Percentiles rank a stretch among this genome's conserved stretches.
These are phyloP conservation scores for Drosophila flavopinicola DNA, from an alignment of 2,888 invertebrate genomes.

Conservation along the genomic window DNA sequence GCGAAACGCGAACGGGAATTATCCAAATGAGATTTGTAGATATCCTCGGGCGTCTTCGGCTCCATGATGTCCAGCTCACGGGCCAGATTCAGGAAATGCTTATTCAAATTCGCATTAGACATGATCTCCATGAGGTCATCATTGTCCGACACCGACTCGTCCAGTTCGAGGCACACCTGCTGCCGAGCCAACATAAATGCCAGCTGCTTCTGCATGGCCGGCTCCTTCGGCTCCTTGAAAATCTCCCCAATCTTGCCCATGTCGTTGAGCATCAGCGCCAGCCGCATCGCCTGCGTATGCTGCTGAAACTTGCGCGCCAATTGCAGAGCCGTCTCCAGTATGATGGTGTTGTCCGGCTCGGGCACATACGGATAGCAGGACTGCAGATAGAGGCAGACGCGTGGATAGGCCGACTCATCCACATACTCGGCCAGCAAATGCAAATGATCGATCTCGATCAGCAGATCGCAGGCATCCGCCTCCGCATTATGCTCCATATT, in stretches of 20 bases:
- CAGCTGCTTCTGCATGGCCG: conserved; percentile 94
- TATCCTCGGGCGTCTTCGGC: conserved; percentile 99
- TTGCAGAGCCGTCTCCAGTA: conserved; percentile 92
- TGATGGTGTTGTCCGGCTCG: conserved; percentile 94
- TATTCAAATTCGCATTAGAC: conserved; percentile 96
- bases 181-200: conserved; percentile 98
- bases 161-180: conserved; percentile 93
- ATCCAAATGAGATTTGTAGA: conserved; percentile 99
- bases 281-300: conserved; percentile 94
- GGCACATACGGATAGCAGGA: conserved; percentile 98
- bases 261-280: conserved; percentile 96
- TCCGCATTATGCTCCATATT: conserved; percentile 99
- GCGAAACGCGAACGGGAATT: conserved; percentile 91
- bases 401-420: conserved; percentile 93
- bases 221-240: conserved; percentile 92
- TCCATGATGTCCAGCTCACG: conserved; percentile 99
- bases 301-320: conserved; percentile 95
- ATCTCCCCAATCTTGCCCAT: conserved; percentile 92
- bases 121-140: conserved; percentile 95
- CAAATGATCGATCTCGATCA: conserved; percentile 98
- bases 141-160: conserved; percentile 87
- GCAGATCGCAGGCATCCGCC: conserved; percentile 98
- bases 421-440: conserved; percentile 94
- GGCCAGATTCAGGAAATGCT: conserved; percentile 95
- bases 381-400: conserved; percentile 94